Conservation (phyloP, 2,113 vertebrate genomes). For the Echinops telfairi region DNA sequence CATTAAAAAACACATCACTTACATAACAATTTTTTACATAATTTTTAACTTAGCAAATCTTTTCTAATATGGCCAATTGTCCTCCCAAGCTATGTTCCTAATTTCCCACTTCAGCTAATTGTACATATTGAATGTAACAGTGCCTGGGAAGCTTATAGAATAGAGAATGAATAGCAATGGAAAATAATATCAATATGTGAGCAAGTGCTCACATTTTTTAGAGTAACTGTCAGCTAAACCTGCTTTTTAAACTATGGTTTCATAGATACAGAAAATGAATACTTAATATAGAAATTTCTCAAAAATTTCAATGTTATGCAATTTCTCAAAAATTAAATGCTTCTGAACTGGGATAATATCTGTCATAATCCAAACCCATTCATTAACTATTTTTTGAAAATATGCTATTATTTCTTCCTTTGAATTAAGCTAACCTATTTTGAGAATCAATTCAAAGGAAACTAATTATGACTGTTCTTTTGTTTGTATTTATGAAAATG, state of each 20-base stretch:
- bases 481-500: constrained; percentile 61
- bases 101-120: neutral
- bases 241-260: neutral
- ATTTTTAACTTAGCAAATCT: neutral
- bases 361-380: constrained; percentile 45
- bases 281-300: constrained; percentile 19
- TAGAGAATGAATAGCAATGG: neutral
- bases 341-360: constrained; percentile 54
- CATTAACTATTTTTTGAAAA: constrained; percentile 60
- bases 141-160: neutral
- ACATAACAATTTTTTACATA: neutral
- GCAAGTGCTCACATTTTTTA: neutral
- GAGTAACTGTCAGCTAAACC: neutral
- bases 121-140: neutral
- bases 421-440: constrained; percentile 62
- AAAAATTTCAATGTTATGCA: constrained; percentile 29
- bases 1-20: neutral
- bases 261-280: constrained; percentile 39
- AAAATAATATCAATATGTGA: neutral
- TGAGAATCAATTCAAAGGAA: constrained; percentile 54
- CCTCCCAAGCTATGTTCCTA: neutral
- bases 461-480: constrained; percentile 30
- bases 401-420: constrained; percentile 45
- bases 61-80: neutral
- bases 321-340: constrained; percentile 46